A percentile compares a stretch with the other conserved stretches of the same genome.
phyloP scores from a whole-genome alignment of 2,888 invertebrate species.

The Nymphalis c-album region DNA sequence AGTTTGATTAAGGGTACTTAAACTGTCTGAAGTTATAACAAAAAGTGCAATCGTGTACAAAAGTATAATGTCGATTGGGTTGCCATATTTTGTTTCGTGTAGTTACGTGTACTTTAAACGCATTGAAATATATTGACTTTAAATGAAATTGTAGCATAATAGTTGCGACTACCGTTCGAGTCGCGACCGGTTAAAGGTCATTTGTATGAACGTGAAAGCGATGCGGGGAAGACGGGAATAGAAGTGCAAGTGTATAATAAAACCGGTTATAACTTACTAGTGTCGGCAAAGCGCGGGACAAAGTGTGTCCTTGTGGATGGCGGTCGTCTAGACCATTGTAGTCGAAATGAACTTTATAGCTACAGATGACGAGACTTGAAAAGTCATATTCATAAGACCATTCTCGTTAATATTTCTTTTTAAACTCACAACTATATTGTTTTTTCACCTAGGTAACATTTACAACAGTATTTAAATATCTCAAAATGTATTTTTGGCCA shows the following conservation, averaged over 20 bases:
- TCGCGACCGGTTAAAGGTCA: slow-evolving; percentile 45
- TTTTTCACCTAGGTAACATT: no score
- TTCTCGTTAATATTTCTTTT: no score
- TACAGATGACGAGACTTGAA: neutral
- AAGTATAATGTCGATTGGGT: neutral
- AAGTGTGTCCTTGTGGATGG: slow-evolving; percentile 61
- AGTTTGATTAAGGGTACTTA: slow-evolving; percentile 40
- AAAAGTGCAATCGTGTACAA: slow-evolving; percentile 26
- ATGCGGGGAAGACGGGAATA: slow-evolving; percentile 51
- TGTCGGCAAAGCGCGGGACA: slow-evolving; percentile 46
- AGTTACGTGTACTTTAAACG: neutral
- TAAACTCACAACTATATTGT: no score
- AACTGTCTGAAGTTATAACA: slow-evolving; percentile 40
- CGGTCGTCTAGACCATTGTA: slow-evolving; percentile 62
- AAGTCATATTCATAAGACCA: neutral
- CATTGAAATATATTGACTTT: no score
- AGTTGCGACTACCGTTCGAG: slow-evolving; percentile 2
- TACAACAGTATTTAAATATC: no score
- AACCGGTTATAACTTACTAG: slow-evolving; percentile 61
- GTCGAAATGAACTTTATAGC: slow-evolving; percentile 30
- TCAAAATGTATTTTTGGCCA: no score
- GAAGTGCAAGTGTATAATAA: slow-evolving; percentile 65
- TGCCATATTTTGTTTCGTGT: neutral
- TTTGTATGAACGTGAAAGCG: slow-evolving; percentile 55
- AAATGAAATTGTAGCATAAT: neutral